Evolutionary conservation across 2,888 invertebrate species (phyloP), one percentile per base, ranked within the genome.

Genomic region (Epiblema foenella): DNA sequence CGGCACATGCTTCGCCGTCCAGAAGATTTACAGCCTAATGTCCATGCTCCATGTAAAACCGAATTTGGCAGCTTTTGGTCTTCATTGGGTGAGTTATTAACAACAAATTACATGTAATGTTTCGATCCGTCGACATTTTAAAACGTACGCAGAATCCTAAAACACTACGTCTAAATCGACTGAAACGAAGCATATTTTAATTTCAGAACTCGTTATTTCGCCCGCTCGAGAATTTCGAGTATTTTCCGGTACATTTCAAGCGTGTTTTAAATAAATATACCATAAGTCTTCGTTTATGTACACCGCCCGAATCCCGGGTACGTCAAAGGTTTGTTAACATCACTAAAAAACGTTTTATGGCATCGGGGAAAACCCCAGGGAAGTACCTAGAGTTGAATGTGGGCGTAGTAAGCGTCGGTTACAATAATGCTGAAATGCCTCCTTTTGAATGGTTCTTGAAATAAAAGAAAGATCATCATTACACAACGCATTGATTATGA

Each of bases 231-330:
- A 59, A 59, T 65, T 70, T 54, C 54, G 46, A 17, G 46, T 54
- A 65, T 69, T 63, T 63, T 49, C 56, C 68, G n/a, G 63, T 46
- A 42, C 62, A 54, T 68, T 69, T 18, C 58, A 33, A 62, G 49
- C 51, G 66, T 71, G 67, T 67, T 71, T 67, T 71, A 62, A 71
- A 71, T 71, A 71, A 71, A 71, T 56, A 71, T 62, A 67, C 56
- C 66, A 67, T 71, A 67, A 67, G 62, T 71, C 67, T 71, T 71
- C 71, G 67, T 71, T 71, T 57, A 54, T 66, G 60, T 67, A 66
- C 54, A 62, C 37, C 33, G 39, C 49, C 49, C 24, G 49, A 54
- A 67, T 66, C 60, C 62, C 66, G 39, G 46, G 62, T 66, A 29
- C 62, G 71, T 60, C 66, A 62, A 60, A 60, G 46, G 66, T 71